These are phyloP conservation scores for Pterois miles DNA, from an alignment of 2,797 vertebrate species.

Conservation along the genomic window DNA sequence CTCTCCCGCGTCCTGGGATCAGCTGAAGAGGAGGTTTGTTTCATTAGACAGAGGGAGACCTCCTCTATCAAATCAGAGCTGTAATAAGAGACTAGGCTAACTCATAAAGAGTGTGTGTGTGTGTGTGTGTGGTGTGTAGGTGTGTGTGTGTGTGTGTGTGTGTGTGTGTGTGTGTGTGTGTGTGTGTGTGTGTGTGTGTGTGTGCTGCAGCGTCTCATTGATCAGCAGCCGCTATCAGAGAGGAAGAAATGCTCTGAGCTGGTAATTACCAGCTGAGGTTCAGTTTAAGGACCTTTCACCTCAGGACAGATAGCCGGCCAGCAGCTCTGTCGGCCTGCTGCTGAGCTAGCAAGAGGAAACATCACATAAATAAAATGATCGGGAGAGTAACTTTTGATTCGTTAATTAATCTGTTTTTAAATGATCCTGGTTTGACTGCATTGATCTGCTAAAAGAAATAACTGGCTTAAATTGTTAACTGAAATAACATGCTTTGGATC, in stretches of 20 bases:
- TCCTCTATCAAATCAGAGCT: conserved; percentile 65
- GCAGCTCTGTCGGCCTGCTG: not conserved
- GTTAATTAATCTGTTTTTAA: not conserved
- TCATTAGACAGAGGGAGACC: conserved; percentile 66
- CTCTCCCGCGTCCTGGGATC: not conserved
- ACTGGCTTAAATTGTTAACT: not conserved
- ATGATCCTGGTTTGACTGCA: not conserved
- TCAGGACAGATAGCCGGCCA: conserved; percentile 33
- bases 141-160: conserved; percentile 11
- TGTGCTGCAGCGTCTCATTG: conserved; percentile 61
- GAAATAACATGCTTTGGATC: not conserved
- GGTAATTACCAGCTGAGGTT: conserved; percentile 45
- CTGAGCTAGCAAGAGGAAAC: not conserved
- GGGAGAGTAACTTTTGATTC: not conserved
- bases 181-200: conserved; percentile 12
- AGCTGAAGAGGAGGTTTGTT: conserved; percentile 40
- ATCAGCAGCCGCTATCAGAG: conserved; percentile 55
- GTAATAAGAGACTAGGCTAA: conserved; percentile 66
- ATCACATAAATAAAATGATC: not conserved
- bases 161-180: conserved; percentile 11
- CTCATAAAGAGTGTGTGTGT: conserved; percentile 53
- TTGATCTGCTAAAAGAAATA: not conserved
- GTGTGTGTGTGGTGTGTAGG: conserved; percentile 14
- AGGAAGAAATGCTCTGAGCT: conserved; percentile 53
- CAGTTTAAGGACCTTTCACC: conserved; percentile 42